These are phyloP conservation scores for Arenaria interpres DNA, from an alignment of 2,113 vertebrate genomes.

Conservation along the genomic window DNA sequence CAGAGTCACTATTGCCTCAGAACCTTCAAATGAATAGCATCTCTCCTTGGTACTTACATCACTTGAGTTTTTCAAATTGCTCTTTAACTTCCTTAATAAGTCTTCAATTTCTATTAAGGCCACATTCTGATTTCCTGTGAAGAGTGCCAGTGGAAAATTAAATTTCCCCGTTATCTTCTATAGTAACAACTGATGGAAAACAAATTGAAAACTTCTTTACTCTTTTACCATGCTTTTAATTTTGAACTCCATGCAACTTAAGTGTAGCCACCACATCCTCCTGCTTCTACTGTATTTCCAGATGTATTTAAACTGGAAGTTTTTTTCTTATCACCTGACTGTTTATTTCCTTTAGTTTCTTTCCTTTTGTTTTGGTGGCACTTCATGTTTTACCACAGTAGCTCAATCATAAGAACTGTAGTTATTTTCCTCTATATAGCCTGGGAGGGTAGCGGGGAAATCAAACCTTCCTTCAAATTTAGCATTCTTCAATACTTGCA, in stretches of 20 bases:
- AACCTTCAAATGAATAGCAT: slow-evolving; percentile 19
- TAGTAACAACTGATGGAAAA: background rate
- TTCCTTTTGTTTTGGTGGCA: background rate
- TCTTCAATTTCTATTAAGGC: slow-evolving; percentile 56
- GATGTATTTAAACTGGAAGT: background rate
- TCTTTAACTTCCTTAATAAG: slow-evolving; percentile 62
- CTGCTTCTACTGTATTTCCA: background rate
- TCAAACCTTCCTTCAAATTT: background rate
- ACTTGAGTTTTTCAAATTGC: slow-evolving; percentile 56
- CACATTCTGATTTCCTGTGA: slow-evolving; percentile 55
- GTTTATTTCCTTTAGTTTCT: background rate
- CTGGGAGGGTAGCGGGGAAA: background rate
- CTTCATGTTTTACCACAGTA: background rate
- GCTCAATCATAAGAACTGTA: background rate
- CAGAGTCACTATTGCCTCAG: slow-evolving; percentile 26
- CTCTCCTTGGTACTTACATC: slow-evolving; percentile 46
- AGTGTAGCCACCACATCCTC: background rate
- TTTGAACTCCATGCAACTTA: background rate
- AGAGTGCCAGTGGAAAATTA: slow-evolving; percentile 40
- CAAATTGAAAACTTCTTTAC: background rate
- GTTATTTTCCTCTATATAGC: background rate
- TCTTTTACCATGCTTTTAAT: background rate
- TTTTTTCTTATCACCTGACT: background rate
- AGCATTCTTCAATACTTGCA: background rate
- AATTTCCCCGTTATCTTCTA: slow-evolving; percentile 45